These are phyloP conservation scores for Spheniscus humboldti DNA, from an alignment of 2,797 vertebrate species.

Conservation along the genomic window DNA sequence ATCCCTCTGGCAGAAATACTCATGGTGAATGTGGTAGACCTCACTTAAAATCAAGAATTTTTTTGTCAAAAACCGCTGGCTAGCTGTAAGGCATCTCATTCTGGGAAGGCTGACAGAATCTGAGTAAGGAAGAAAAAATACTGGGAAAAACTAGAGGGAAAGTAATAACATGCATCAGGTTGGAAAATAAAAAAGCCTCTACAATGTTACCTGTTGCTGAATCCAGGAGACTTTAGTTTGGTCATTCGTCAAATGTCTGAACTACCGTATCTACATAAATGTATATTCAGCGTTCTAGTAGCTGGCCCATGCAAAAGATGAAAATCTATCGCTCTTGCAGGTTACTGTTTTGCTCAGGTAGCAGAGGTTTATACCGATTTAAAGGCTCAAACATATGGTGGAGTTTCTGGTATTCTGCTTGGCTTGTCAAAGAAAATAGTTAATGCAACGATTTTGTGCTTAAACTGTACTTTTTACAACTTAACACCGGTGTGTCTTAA, in stretches of 20 bases:
- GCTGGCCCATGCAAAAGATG: not conserved
- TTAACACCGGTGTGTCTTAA: not conserved
- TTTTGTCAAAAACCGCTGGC: not conserved
- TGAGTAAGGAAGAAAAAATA: not conserved
- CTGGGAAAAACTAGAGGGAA: not conserved
- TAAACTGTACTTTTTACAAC: not conserved
- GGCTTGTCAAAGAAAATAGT: not conserved
- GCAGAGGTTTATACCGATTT: not conserved
- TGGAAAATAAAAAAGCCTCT: not conserved
- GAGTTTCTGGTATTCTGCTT: not conserved
- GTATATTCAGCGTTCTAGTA: not conserved
- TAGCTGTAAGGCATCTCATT: not conserved
- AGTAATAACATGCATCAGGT: not conserved
- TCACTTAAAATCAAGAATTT: not conserved
- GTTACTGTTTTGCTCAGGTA: not conserved
- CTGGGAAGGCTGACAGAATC: not conserved
- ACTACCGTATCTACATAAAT: not conserved
- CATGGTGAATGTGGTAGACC: not conserved
- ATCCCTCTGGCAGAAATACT: not conserved
- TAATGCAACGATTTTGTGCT: not conserved
- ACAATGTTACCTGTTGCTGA: not conserved
- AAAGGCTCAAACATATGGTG: not conserved
- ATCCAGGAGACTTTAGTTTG: not conserved
- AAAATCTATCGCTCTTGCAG: not conserved
- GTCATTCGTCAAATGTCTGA: not conserved